Percentiles rank a stretch among this genome's conserved stretches.
These are phyloP conservation scores for Eupithecia dodoneata DNA, from an alignment of 2,888 invertebrate genomes.

Conservation along the genomic window DNA sequence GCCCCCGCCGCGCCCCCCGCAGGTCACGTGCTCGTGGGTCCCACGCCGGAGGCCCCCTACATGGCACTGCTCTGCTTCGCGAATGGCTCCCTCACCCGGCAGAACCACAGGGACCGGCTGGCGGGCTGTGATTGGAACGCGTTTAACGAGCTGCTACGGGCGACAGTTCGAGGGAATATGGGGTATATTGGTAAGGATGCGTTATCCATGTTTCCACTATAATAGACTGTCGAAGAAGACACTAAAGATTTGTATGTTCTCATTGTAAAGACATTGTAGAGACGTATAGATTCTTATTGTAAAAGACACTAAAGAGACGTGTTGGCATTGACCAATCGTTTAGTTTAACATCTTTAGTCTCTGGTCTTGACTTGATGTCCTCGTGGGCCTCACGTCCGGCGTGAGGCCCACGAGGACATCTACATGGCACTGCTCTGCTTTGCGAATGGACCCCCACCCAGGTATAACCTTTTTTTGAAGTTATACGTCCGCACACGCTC, in stretches of 20 bases:
- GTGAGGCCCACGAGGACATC: too few relatives aligned
- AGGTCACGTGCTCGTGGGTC: slow-evolving; percentile 95
- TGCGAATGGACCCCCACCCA: too few relatives aligned
- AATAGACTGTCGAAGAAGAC: too few relatives aligned
- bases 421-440: too few relatives aligned
- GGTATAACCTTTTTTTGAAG: too few relatives aligned
- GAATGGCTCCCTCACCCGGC: slow-evolving; percentile 96
- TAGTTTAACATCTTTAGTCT: not conserved
- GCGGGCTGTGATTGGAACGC: slow-evolving; percentile 92
- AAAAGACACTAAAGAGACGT: not conserved
- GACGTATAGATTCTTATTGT: not conserved
- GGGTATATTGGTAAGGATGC: slow-evolving; percentile 92
- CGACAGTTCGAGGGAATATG: slow-evolving; percentile 95
- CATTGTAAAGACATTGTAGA: not conserved
- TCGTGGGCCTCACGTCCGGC: too few relatives aligned
- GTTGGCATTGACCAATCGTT: not conserved
- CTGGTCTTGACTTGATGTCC: not conserved
- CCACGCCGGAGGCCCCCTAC: slow-evolving; percentile 89
- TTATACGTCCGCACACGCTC: too few relatives aligned
- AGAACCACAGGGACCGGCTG: slow-evolving; percentile 89
- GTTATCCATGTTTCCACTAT: not conserved
- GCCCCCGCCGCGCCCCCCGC: slow-evolving; percentile 87
- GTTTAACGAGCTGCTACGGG: slow-evolving; percentile 91
- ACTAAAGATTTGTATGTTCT: too few relatives aligned
- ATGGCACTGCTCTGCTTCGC: slow-evolving; percentile 97